Base-by-base conservation (phyloP, 2,113 vertebrate species). In the Oryctolagus cuniculus region DNA sequence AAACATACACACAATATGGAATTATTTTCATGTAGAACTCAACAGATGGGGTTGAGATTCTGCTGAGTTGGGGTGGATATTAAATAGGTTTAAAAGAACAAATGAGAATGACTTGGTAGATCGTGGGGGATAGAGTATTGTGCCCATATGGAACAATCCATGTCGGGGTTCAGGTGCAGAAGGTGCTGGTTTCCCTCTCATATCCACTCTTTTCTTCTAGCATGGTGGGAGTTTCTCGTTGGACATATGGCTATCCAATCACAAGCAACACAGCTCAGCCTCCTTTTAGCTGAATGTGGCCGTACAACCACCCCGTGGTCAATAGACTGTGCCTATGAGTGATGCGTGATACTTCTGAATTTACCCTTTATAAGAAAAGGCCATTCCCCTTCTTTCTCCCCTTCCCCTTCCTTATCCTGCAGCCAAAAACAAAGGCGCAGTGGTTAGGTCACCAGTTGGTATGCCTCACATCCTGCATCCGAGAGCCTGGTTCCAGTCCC, bases 1-100 rank as follows among this genome's bases (percentile, higher is more conserved):
- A 96, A 96, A 95, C 90, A 95, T 92, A 93, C 84, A 96, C 81
- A 95, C 94, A 96, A 90, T 83, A 83, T 95, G 95, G 90, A 94
- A 61, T 90, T 97, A 95, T 93, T 94, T 96, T 95, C 78, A 29
- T 86, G 83, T 72, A 70, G 38, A 96, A 86, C 55, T 92, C 78
- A 82, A 85, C 94, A 96, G 96, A 90, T 95, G 94, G 81, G 36
- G n/a, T 75, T 87, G 79, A 80, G 63, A 91, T 81, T 93, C 87
- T 95, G 81, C 70, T 95, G 53, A 87, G 73, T 38, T 92, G 81
- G 78, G 67, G 44, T 78, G 29, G 13, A 67, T 93, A 95, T 77
- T 87, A 89, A 94, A 82, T 70, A 49, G 63, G 31, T 74, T 90
- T 96, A 90, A 89, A 92, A 27, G 49, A 93, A 86, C 27, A 87